Evolutionary conservation across 2,888 invertebrate genomes (phyloP).

Genomic region (Pristionchus arcanus): DNA sequence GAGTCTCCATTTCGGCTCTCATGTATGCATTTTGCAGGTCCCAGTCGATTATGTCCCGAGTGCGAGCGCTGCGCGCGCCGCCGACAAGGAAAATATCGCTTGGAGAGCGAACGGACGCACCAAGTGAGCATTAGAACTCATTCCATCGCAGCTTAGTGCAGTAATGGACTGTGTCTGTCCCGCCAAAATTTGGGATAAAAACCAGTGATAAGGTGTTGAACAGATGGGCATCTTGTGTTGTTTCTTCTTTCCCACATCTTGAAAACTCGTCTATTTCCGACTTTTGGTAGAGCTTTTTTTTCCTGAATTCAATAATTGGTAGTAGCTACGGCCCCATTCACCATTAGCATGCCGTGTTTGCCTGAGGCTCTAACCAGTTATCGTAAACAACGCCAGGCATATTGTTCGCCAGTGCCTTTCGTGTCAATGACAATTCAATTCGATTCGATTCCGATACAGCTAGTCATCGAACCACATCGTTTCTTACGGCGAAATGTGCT

Average conservation of each 20-base stretch:
- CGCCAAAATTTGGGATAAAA: too few relatives aligned
- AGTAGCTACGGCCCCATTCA: background rate
- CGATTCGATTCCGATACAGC: background rate
- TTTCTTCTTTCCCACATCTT: too few relatives aligned
- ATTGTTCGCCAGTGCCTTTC: background rate
- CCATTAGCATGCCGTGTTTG: background rate
- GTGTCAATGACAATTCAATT: background rate
- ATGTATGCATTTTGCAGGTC: background rate
- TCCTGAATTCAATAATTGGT: background rate
- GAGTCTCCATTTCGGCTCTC: background rate
- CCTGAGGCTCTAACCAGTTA: background rate
- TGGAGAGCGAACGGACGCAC: background rate
- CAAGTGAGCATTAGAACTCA: background rate
- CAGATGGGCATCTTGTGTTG: too few relatives aligned
- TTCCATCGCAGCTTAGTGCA: background rate
- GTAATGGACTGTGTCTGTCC: too few relatives aligned
- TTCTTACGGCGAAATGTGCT: too few relatives aligned
- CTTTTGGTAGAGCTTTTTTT: too few relatives aligned
- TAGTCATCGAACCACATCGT: background rate
- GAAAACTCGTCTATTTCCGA: too few relatives aligned
- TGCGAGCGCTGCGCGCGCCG: background rate
- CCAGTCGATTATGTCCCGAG: background rate
- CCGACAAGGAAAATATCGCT: background rate
- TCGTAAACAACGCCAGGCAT: background rate
- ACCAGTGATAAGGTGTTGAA: too few relatives aligned